Conservation (phyloP, 2,113 vertebrate species). For the Dipodomys stephensi region DNA sequence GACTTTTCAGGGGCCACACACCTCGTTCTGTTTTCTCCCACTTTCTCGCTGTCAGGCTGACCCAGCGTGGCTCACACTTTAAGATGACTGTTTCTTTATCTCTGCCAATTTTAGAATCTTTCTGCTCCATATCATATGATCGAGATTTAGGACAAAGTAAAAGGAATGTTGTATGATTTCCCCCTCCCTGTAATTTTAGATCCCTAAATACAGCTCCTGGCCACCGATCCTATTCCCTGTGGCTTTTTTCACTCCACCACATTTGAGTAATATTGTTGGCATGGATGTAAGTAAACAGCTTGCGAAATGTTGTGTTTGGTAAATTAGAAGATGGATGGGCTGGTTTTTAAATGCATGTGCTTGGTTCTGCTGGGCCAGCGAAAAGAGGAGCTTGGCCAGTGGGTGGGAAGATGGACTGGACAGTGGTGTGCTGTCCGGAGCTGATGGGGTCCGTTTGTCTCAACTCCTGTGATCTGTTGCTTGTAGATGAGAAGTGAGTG, state of each 20-base stretch:
- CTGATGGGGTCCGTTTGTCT: neutral
- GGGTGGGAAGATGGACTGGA: neutral
- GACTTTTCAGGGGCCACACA: neutral
- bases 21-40: neutral
- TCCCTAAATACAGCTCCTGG: constrained; percentile 73
- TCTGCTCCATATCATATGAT: constrained; percentile 77
- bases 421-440: neutral
- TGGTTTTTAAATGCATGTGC: constrained; percentile 45
- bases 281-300: constrained; percentile 71
- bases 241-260: constrained; percentile 66
- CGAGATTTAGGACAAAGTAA: constrained; percentile 75
- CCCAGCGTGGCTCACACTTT: constrained; percentile 58
- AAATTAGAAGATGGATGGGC: constrained; percentile 71
- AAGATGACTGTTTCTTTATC: constrained; percentile 74
- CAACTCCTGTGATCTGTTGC: neutral
- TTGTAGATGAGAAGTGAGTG: neutral
- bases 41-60: constrained; percentile 13
- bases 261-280: constrained; percentile 80
- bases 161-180: constrained; percentile 74
- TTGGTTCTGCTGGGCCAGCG: constrained; percentile 42
- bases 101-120: constrained; percentile 73
- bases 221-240: constrained; percentile 59
- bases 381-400: neutral
- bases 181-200: constrained; percentile 77
- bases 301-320: constrained; percentile 75